Evolutionary conservation across 2,888 invertebrate species (phyloP).

Genomic region (Bombylius discolor): DNA sequence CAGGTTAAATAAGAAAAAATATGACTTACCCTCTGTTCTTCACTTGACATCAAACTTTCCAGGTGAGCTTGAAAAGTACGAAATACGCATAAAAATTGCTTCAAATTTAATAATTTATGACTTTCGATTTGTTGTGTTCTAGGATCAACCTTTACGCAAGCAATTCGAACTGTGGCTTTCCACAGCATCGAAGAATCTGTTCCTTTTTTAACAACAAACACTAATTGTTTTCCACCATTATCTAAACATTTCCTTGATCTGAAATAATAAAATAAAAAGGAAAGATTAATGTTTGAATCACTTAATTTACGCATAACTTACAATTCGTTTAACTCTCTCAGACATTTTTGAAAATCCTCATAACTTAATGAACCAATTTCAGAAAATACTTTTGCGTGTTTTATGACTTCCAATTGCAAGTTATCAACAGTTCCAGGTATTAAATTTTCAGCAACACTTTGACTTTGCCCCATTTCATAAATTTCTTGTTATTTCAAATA

Average conservation of each 20-base stretch:
- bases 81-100: conserved; percentile 50
- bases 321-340: conserved; percentile 49
- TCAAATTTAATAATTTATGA: conserved; percentile 46
- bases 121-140: conserved; percentile 41
- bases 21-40: conserved; percentile 23
- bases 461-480: conserved; percentile 22
- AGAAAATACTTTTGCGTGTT: conserved; percentile 34
- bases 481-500: too few relatives aligned
- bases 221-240: conserved; percentile 46
- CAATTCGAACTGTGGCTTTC: conserved; percentile 55
- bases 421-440: conserved; percentile 22
- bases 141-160: conserved; percentile 47
- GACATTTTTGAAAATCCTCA: conserved; percentile 44
- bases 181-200: conserved; percentile 51
- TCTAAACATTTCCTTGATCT: conserved; percentile 49
- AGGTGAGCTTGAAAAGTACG: conserved; percentile 41
- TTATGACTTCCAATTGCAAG: conserved; percentile 24
- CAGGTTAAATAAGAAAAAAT: neutral
- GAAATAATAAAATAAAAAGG: conserved; percentile 11
- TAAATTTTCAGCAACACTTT: conserved; percentile 21
- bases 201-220: conserved; percentile 52
- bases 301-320: conserved; percentile 29
- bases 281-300: neutral
- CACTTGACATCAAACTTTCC: conserved; percentile 27
- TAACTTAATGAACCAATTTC: conserved; percentile 40